Evolutionary conservation across 2,888 invertebrate genomes (phyloP).

Genomic region (Prosopocoilus inquinatus): DNA sequence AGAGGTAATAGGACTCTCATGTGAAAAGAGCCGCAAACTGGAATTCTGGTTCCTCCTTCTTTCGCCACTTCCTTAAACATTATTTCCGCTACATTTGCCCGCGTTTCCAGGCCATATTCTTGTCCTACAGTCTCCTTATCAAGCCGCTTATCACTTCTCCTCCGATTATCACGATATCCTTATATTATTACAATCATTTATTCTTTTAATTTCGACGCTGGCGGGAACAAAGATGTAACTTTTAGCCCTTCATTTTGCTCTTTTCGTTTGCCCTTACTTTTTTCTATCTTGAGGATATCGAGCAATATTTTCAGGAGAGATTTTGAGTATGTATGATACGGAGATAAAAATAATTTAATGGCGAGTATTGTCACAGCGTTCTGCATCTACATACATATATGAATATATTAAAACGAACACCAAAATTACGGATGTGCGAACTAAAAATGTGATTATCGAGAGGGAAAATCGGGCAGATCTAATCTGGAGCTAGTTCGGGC

Average conservation of each 20-base stretch:
- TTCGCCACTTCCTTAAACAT: conserved; percentile 47
- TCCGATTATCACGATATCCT: conserved; percentile 44
- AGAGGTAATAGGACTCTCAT: conserved; percentile 26
- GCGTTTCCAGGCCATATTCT: conserved; percentile 50
- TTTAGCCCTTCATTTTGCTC: too few relatives aligned
- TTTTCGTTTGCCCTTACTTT: conserved; percentile 5
- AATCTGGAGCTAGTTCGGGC: background rate
- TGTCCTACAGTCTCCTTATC: conserved; percentile 43
- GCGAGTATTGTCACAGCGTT: too few relatives aligned
- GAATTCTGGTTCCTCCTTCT: conserved; percentile 25
- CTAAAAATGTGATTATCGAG: too few relatives aligned
- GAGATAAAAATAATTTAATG: too few relatives aligned
- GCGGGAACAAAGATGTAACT: too few relatives aligned
- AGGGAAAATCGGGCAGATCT: too few relatives aligned
- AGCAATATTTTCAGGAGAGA: too few relatives aligned
- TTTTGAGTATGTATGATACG: too few relatives aligned
- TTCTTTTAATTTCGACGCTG: too few relatives aligned
- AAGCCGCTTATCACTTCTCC: conserved; percentile 45
- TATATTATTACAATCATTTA: conserved; percentile 31
- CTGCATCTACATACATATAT: too few relatives aligned
- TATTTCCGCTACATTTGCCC: conserved; percentile 51
- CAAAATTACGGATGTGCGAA: too few relatives aligned
- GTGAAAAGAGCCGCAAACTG: conserved; percentile 22
- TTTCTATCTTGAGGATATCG: background rate
- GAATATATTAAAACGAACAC: too few relatives aligned